Conservation (phyloP, 1,140 invertebrate species). For the Thaumatotibia leucotreta region DNA sequence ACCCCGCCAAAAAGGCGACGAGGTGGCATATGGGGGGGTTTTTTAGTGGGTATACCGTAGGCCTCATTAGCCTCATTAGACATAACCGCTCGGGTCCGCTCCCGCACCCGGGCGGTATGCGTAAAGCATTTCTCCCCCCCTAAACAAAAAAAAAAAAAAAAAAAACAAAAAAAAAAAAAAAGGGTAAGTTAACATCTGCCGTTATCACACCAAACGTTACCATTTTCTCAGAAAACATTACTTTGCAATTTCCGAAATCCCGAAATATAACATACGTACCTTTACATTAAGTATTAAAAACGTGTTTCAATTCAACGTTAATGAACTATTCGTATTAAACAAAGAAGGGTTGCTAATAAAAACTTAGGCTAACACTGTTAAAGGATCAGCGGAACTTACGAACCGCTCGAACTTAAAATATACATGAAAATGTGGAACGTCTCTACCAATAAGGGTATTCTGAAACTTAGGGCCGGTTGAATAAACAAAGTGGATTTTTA, state of each 20-base stretch:
- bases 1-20: too few species aligned
- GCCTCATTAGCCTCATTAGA: too few species aligned
- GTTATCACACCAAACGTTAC: not conserved
- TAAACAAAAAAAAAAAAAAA: too few species aligned
- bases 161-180: too few species aligned
- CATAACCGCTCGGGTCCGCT: conserved; percentile 22
- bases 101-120: too few species aligned
- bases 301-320: conserved; percentile 41
- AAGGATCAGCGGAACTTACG: conserved; percentile 47
- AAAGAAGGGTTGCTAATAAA: conserved; percentile 31
- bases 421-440: conserved; percentile 47
- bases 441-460: conserved; percentile 45
- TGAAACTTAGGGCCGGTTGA: conserved; percentile 24
- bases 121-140: too few species aligned
- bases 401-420: conserved; percentile 49
- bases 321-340: conserved; percentile 47
- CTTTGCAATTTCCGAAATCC: conserved; percentile 3
- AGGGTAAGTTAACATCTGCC: not conserved
- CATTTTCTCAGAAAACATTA: not conserved
- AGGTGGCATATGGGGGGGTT: too few species aligned
- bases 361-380: conserved; percentile 51
- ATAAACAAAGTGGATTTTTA: too few species aligned
- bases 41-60: too few species aligned
- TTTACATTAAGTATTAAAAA: conserved; percentile 7
- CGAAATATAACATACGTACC: not conserved